Conservation (phyloP, 2,888 invertebrate genomes). For the Mythimna pallens region DNA sequence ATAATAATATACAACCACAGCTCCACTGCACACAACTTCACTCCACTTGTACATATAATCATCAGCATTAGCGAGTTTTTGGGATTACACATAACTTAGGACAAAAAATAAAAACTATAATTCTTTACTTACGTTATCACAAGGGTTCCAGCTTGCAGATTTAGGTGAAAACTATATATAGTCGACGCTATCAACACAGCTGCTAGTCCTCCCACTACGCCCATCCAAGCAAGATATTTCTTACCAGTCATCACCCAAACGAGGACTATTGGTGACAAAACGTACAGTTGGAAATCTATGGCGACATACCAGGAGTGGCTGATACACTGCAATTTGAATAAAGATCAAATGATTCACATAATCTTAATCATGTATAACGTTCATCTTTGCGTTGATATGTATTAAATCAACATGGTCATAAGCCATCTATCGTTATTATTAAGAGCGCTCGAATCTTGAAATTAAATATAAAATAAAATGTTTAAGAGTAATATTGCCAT, state of each 20-base stretch:
- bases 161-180: conserved; percentile 57
- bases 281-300: conserved; percentile 72
- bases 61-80: background rate
- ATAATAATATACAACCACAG: no score
- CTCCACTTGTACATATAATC: no score
- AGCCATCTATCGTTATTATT: no score
- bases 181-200: conserved; percentile 50
- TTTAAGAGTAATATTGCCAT: no score
- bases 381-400: background rate
- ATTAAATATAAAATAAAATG: no score
- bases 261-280: conserved; percentile 75
- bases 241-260: conserved; percentile 71
- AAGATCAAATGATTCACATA: background rate
- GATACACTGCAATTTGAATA: conserved; percentile 71
- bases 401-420: no score
- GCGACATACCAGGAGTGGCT: conserved; percentile 75
- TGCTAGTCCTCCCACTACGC: conserved; percentile 57
- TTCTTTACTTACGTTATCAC: conserved; percentile 47
- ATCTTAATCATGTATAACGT: background rate
- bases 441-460: no score
- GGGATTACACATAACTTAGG: background rate
- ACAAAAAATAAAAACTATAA: background rate
- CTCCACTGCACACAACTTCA: no score
- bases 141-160: conserved; percentile 47
- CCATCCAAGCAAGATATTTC: conserved; percentile 69